Evolutionary conservation across 2,113 vertebrate genomes (phyloP).

Genomic region (Myotis lucifugus): DNA sequence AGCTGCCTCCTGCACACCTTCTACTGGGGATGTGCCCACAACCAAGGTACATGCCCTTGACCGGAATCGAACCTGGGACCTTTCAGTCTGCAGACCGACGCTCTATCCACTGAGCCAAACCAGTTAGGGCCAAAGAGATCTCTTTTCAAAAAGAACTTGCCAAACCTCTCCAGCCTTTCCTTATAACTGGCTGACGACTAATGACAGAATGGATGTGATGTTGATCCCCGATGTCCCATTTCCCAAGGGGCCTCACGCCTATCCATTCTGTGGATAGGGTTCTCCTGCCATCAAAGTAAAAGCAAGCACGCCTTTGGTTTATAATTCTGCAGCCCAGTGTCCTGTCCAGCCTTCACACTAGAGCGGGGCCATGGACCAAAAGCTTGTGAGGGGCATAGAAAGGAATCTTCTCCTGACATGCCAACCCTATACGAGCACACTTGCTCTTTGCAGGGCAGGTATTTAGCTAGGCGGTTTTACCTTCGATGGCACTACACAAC

Average conservation of each 20-base stretch:
- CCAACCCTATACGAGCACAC: constrained; percentile 37
- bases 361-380: constrained; percentile 48
- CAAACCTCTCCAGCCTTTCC: constrained; percentile 63
- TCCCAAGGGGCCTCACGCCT: constrained; percentile 2
- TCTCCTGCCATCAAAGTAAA: constrained; percentile 34
- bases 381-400: constrained; percentile 35
- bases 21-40: no score
- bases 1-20: no score
- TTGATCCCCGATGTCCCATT: constrained; percentile 51
- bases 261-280: background rate
- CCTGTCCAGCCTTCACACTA: constrained; percentile 50
- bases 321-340: constrained; percentile 51
- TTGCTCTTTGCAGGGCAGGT: constrained; percentile 26
- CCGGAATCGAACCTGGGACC: no score
- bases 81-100: no score
- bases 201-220: constrained; percentile 58
- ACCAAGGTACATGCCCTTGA: no score
- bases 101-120: no score
- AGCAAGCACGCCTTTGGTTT: constrained; percentile 62
- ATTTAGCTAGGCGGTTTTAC: background rate
- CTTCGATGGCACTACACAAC: background rate
- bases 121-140: constrained; percentile 62
- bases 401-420: constrained; percentile 60
- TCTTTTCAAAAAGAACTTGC: constrained; percentile 71
- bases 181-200: constrained; percentile 57